phyloP scores from a whole-genome alignment of 2,113 vertebrate genomes.

The Isurus oxyrinchus region DNA sequence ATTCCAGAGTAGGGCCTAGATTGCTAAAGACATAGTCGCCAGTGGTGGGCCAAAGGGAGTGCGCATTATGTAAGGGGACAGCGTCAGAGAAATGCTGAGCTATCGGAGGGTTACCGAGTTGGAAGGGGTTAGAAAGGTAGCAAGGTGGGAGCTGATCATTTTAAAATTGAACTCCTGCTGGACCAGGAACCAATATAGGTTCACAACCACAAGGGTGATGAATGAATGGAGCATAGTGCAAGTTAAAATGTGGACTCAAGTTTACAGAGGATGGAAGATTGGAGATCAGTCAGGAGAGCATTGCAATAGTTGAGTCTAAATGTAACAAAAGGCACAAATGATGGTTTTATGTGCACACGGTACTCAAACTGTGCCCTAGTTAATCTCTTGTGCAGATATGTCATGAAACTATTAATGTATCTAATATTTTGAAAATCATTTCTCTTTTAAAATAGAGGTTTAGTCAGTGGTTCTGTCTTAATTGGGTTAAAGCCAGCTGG shows the following conservation, averaged over 20 bases:
- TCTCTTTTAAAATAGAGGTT: no score
- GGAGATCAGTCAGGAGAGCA: not conserved
- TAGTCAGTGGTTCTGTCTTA: no score
- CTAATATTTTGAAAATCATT: no score
- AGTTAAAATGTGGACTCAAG: not conserved
- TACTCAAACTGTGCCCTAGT: not conserved
- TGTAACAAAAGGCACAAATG: not conserved
- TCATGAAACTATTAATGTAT: no score
- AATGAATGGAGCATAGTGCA: not conserved
- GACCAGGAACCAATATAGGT: not conserved
- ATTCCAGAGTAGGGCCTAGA: not conserved
- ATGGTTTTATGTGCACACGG: not conserved
- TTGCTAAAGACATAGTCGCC: not conserved
- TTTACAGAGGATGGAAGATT: not conserved
- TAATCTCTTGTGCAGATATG: not conserved
- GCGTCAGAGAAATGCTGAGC: not conserved
- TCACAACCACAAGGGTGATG: not conserved
- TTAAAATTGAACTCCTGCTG: not conserved
- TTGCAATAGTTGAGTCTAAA: not conserved
- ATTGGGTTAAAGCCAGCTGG: no score
- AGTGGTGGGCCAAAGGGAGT: not conserved
- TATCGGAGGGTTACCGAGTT: not conserved
- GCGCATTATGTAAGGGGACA: not conserved
- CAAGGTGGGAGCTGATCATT: not conserved
- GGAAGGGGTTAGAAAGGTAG: not conserved